Evolutionary conservation across 1,140 invertebrate genomes (phyloP), one percentile per base, ranked within the genome.

Genomic region (Cyrtorhinus lividipennis): DNA sequence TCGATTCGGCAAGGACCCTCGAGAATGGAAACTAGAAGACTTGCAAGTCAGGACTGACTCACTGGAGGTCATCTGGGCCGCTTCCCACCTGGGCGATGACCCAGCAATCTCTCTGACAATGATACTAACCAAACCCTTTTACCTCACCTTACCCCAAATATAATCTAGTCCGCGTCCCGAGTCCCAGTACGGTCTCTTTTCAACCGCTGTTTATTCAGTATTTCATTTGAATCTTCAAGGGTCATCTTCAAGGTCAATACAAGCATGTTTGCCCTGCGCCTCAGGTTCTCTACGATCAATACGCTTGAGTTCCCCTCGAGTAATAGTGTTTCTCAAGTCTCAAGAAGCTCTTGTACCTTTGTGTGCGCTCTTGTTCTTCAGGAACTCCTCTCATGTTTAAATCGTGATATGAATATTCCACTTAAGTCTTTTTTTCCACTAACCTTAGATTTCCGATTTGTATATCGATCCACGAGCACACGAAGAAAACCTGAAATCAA

Each of bases 11-110:
- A 22, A 20, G 18, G 10, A 3, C 20, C 20, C 20, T 53, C 48
- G 20, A 20, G 20, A 53, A 53, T 53, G 20, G 48, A 22, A 53
- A 53, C 48, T 13, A 53, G 48, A 53, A 53, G 48, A 53, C 12
- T 53, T 53, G 48, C 48, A 53, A 53, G 48, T 53, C 48, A 53
- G 48, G 48, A 53, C 48, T 53, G 48, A 53, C 8, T 53, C 48
- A 53, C 12, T 53, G 18, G 12, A 22, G 48, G 48, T 53, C 48
- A 53, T 53, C 48, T 53, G 48, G 48, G 48, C 48, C 20, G 48
- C 48, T 53, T 53, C 48, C 48, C 48, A 53, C 48, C 48, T 53
- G 48, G 48, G 48, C 48, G 48, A 53, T 53, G 48, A 53, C 48
- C 48, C 8, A 53, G 48, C 48, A 15, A 5, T 15, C 15, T 38